A percentile compares a stretch with the other conserved stretches of the same genome.
phyloP scores from a whole-genome alignment of 2,113 vertebrate genomes.

The Pseudorectes ferrugineus region DNA sequence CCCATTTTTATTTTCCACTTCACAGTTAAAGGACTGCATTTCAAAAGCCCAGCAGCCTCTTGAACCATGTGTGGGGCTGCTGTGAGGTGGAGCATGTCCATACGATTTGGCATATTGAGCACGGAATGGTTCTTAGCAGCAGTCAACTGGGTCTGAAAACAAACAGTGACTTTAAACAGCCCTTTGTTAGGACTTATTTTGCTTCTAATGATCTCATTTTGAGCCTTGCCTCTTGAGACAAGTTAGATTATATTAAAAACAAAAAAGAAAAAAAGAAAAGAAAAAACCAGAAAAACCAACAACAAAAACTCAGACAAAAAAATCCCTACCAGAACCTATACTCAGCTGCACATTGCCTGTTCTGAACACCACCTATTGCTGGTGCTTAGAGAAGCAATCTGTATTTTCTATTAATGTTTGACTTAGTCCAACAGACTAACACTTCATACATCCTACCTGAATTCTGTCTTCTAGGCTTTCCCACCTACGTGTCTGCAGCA shows the following conservation, averaged over 20 bases:
- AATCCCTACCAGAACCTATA: not conserved
- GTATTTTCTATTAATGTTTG: conserved; percentile 51
- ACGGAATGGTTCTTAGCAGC: conserved; percentile 50
- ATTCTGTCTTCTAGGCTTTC: conserved; percentile 54
- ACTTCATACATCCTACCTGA: conserved; percentile 59
- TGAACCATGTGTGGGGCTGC: conserved; percentile 49
- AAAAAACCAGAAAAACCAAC: not conserved
- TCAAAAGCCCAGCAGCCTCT: conserved; percentile 44
- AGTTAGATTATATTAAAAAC: not conserved
- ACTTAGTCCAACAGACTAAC: conserved; percentile 54
- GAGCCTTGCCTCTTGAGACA: conserved; percentile 1
- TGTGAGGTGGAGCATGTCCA: conserved; percentile 57
- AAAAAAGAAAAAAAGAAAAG: not conserved
- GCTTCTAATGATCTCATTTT: conserved; percentile 51
- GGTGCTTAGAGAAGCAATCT: not conserved
- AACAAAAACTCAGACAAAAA: not conserved
- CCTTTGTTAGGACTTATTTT: conserved; percentile 47
- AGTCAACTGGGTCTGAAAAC: conserved; percentile 59
- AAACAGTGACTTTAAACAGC: conserved; percentile 60
- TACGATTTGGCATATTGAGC: conserved; percentile 53
- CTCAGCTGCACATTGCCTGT: not conserved
- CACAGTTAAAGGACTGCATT: conserved; percentile 16
- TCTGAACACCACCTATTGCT: conserved; percentile 17
- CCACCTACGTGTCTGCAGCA: conserved; percentile 47
- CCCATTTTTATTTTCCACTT: conserved; percentile 28